phyloP scores from a whole-genome alignment of 1,140 invertebrate species.

The Drosophila sechellia region DNA sequence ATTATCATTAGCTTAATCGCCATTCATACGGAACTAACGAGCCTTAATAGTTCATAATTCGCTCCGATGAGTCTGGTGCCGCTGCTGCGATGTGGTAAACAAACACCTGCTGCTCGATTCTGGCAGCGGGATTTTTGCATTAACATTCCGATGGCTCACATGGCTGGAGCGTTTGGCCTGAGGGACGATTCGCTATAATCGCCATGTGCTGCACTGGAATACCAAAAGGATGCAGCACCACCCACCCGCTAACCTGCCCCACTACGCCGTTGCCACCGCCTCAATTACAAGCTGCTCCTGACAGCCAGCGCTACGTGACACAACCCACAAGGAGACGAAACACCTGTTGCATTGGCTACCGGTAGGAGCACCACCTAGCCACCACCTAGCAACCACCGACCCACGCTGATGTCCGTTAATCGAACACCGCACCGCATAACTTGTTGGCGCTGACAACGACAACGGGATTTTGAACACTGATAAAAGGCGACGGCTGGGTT shows the following conservation, averaged over 20 bases:
- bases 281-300: conserved; percentile 75
- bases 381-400: conserved; percentile 12
- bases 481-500: conserved; percentile 50
- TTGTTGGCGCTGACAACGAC: conserved; percentile 79
- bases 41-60: conserved; percentile 50
- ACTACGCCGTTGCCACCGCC: conserved; percentile 35
- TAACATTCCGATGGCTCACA: conserved; percentile 48
- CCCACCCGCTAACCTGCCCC: neutral
- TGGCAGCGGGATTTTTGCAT: conserved; percentile 31
- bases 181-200: conserved; percentile 52
- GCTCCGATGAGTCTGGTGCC: conserved; percentile 15
- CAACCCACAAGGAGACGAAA: conserved; percentile 52
- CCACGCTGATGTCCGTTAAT: conserved; percentile 56
- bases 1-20: conserved; percentile 44
- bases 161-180: conserved; percentile 5
- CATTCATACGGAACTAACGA: conserved; percentile 41
- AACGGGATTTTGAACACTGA: conserved; percentile 77
- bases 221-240: conserved; percentile 51
- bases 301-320: conserved; percentile 68
- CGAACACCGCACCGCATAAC: conserved; percentile 63
- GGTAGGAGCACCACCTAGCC: conserved; percentile 8
- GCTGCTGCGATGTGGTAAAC: conserved; percentile 1
- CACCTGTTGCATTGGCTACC: conserved; percentile 72
- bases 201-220: conserved; percentile 54
- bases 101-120: conserved; percentile 37